Evolutionary conservation across 2,888 invertebrate species (phyloP).

Genomic region (Eurytoma adleriae): DNA sequence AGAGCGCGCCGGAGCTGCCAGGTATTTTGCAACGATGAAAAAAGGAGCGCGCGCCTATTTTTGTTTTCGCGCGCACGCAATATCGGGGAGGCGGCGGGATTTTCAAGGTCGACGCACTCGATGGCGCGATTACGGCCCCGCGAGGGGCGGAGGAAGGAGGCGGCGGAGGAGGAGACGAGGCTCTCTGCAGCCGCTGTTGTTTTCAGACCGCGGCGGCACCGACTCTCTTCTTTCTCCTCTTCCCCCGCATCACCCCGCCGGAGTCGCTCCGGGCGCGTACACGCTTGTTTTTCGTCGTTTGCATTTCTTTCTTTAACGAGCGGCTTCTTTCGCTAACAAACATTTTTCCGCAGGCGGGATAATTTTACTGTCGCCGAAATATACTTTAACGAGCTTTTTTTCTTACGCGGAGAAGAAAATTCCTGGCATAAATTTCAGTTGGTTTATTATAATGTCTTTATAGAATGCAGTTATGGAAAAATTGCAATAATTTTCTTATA

Average conservation of each 20-base stretch:
- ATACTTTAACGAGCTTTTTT: no score
- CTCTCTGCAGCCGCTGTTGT: not conserved
- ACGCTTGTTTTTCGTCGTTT: no score
- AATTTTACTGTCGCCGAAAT: not conserved
- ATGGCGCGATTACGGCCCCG: conserved; percentile 30
- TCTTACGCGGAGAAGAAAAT: no score
- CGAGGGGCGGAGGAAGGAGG: not conserved
- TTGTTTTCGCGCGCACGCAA: conserved; percentile 18
- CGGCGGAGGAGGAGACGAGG: not conserved
- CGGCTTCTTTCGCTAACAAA: conserved; percentile 4
- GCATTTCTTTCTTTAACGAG: not conserved
- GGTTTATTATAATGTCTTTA: no score
- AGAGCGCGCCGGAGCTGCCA: no score
- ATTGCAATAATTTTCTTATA: no score
- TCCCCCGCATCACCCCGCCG: no score
- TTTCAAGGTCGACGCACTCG: conserved; percentile 55
- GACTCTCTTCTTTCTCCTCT: not conserved
- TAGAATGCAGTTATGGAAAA: no score
- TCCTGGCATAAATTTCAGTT: no score
- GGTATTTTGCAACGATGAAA: not conserved
- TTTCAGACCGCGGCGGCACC: not conserved
- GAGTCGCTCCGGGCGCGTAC: no score
- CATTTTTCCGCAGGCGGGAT: not conserved
- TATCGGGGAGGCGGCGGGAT: conserved; percentile 18
- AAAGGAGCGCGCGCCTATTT: conserved; percentile 31